A percentile compares a stretch with the other conserved stretches of the same genome.
Evolutionary conservation across 2,888 invertebrate genomes (phyloP).

Genomic region (Pinctada fucata): DNA sequence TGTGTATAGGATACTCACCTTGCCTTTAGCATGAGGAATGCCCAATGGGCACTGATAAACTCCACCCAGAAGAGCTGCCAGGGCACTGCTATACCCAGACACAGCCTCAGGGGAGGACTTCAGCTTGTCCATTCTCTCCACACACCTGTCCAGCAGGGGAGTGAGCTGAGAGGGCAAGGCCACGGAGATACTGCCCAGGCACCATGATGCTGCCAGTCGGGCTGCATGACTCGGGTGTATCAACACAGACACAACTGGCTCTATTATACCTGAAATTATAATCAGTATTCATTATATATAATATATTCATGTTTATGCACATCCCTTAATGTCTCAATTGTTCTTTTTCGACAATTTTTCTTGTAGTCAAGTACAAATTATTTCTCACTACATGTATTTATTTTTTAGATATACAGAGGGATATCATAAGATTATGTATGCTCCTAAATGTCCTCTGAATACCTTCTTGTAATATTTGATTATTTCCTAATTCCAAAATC

Average conservation of each 20-base stretch:
- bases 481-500: too few relatives aligned
- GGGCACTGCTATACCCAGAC: slow-evolving; percentile 91
- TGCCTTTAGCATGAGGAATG: slow-evolving; percentile 97
- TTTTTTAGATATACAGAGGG: too few relatives aligned
- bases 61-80: slow-evolving; percentile 92
- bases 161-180: slow-evolving; percentile 97
- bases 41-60: slow-evolving; percentile 85
- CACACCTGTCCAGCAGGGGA: slow-evolving; percentile 88
- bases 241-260: slow-evolving; percentile 89
- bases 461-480: too few relatives aligned
- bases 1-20: slow-evolving; percentile 81
- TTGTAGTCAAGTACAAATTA: too few relatives aligned
- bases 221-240: slow-evolving; percentile 97
- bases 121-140: slow-evolving; percentile 81
- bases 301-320: too few relatives aligned
- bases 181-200: slow-evolving; percentile 92
- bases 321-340: too few relatives aligned
- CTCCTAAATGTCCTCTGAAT: too few relatives aligned
- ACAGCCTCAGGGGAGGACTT: slow-evolving; percentile 87
- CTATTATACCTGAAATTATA: slow-evolving; percentile 82
- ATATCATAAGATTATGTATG: too few relatives aligned
- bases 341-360: too few relatives aligned
- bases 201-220: slow-evolving; percentile 95
- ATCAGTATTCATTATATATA: too few relatives aligned
- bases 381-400: too few relatives aligned